A percentile compares a stretch with the other conserved stretches of the same genome.
These are phyloP conservation scores for Uloborus plumipes DNA, from an alignment of 2,888 invertebrate genomes.

Conservation along the genomic window DNA sequence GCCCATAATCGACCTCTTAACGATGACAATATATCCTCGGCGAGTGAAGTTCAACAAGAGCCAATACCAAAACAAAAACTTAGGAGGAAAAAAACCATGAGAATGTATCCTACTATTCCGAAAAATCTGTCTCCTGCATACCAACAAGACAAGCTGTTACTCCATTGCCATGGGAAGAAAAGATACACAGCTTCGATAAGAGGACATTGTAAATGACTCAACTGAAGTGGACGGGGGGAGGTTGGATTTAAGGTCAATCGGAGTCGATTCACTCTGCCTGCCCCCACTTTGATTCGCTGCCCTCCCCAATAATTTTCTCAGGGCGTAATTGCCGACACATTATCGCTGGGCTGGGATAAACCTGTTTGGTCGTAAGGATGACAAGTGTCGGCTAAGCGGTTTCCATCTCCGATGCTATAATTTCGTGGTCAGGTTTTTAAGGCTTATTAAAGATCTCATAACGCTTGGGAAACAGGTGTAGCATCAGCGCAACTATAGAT, in stretches of 20 bases:
- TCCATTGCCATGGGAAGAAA: not conserved
- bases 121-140: conserved; percentile 4
- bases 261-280: no score
- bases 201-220: not conserved
- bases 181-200: conserved; percentile 6
- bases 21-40: conserved; percentile 2
- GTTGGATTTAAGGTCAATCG: conserved; percentile 31
- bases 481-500: no score
- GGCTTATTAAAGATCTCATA: no score
- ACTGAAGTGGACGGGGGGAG: not conserved
- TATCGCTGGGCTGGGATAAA: conserved; percentile 33
- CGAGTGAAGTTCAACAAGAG: not conserved
- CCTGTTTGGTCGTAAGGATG: conserved; percentile 24
- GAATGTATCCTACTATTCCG: not conserved
- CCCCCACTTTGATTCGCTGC: not conserved
- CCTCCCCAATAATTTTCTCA: conserved; percentile 11
- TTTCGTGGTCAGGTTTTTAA: no score
- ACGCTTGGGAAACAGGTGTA: no score
- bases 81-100: not conserved
- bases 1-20: conserved; percentile 6
- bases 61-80: not conserved
- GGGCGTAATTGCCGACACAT: conserved; percentile 47
- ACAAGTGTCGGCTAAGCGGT: no score
- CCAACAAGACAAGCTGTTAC: not conserved
- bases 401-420: no score